Evolutionary conservation across 2,113 vertebrate genomes (phyloP), one percentile per base, ranked within the genome.

Genomic region (Proteles cristata): DNA sequence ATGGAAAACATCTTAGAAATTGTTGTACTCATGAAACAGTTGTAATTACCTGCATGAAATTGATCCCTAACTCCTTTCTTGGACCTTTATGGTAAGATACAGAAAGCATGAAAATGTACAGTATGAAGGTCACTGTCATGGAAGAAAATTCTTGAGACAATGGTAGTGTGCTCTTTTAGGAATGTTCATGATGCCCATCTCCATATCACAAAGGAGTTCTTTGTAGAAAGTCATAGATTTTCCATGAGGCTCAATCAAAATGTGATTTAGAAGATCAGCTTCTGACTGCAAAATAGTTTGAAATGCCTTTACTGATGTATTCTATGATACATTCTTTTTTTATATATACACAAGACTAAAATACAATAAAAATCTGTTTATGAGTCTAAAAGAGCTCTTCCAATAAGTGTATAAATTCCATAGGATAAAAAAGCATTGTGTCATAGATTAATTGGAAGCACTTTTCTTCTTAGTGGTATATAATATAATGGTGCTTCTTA

Each of bases 41-140:
- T 90, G 61, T 90, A 80, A 96, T 85, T 93, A 93, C 19, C n/a
- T 88, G 39, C n/a, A 15, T 95, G 45, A 77, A 48, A 95, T 50
- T 88, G 33, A 14, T 63, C 33, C 84, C 50, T 93, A 95, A 87
- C 19, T 14, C 1, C 33, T 80, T 68, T 89, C 15, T 93, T 92
- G 39, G 33, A 80, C 92, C 1, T 33, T 96, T 93, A 61, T 45
- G 25, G 12, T 89, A 90, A 92, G 8, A 85, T 79, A 31, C 23
- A 81, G 55, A 88, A 63, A 85, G 26, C 7, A 26, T 73, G 68
- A 77, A 35, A 68, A 74, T 31, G 53, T 82, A 48, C 23, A 23
- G 28, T 87, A 25, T 69, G 23, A 65, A 26, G 28, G 9, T 21
- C 15, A 53, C 17, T 39, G 25, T 82, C 31, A 11, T 12, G n/a